phyloP scores from a whole-genome alignment of 2,113 vertebrate genomes.

The Amblyopsis rosae region DNA sequence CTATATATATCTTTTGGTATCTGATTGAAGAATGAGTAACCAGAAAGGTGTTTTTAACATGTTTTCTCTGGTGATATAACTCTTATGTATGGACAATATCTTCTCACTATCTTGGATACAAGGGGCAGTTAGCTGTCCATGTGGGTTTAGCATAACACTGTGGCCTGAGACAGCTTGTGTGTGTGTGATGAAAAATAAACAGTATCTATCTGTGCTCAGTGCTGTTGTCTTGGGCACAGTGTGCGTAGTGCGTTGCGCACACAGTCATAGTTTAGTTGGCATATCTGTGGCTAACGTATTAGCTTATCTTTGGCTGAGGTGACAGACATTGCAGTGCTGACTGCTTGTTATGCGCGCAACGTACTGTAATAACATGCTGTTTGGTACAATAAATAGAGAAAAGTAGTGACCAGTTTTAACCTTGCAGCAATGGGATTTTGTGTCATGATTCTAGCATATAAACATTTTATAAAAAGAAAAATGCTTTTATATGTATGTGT shows the following conservation, averaged over 20 bases:
- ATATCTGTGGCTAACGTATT: not conserved
- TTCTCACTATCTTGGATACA: constrained; percentile 6
- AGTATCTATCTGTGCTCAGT: not conserved
- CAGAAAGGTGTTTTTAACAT: not conserved
- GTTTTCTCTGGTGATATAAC: not conserved
- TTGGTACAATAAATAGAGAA: too few relatives aligned
- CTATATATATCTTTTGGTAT: not conserved
- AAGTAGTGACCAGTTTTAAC: too few relatives aligned
- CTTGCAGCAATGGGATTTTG: too few relatives aligned
- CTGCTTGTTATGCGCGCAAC: not conserved
- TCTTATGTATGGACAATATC: not conserved
- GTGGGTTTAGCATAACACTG: not conserved
- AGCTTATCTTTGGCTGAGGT: not conserved
- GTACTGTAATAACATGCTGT: too few relatives aligned
- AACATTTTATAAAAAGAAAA: too few relatives aligned
- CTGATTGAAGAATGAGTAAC: too few relatives aligned
- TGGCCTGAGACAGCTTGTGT: not conserved
- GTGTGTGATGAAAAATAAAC: constrained; percentile 3
- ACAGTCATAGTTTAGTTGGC: not conserved
- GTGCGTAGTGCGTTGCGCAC: not conserved
- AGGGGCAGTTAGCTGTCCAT: not conserved
- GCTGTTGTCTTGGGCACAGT: not conserved
- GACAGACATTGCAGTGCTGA: not conserved
- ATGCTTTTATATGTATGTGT: too few relatives aligned
- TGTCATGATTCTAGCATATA: too few relatives aligned